These are phyloP conservation scores for Neogobius melanostomus DNA, from an alignment of 2,113 vertebrate genomes.

Conservation along the genomic window DNA sequence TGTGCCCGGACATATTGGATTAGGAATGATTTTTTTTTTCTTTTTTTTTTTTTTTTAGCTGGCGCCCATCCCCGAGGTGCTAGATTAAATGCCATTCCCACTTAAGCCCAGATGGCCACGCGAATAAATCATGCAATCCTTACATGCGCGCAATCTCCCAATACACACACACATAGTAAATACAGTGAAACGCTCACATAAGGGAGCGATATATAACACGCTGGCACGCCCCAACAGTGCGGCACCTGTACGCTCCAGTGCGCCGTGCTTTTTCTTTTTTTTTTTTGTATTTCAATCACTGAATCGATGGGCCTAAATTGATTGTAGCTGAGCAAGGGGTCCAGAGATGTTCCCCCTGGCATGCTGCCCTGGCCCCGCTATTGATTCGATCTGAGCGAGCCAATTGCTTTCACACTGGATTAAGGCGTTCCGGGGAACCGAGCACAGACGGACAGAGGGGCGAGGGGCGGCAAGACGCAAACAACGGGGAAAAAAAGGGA, in stretches of 20 bases:
- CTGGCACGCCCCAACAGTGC: constrained; percentile 62
- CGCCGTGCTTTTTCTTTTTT: constrained; percentile 17
- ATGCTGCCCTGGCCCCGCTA: constrained; percentile 63
- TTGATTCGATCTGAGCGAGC: constrained; percentile 76
- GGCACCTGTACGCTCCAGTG: constrained; percentile 63
- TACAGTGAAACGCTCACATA: constrained; percentile 31
- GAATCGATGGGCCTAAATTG: constrained; percentile 75
- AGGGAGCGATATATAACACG: constrained; percentile 66
- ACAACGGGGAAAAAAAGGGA: neutral
- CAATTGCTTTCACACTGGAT: constrained; percentile 79
- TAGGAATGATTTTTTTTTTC: constrained; percentile 59
- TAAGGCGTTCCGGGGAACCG: constrained; percentile 72
- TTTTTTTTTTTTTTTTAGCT: constrained; percentile 56
- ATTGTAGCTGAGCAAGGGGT: constrained; percentile 71
- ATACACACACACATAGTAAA: constrained; percentile 23
- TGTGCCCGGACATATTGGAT: constrained; percentile 68
- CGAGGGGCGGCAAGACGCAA: constrained; percentile 7
- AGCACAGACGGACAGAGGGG: constrained; percentile 44
- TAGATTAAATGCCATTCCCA: constrained; percentile 78
- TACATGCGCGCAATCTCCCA: constrained; percentile 37
- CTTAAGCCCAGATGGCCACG: constrained; percentile 67
- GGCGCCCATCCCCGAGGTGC: constrained; percentile 59
- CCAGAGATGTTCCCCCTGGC: constrained; percentile 73
- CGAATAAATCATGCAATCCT: constrained; percentile 72
- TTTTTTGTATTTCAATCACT: constrained; percentile 78